Conservation (phyloP, 2,113 vertebrate genomes). For the Podiceps cristatus region DNA sequence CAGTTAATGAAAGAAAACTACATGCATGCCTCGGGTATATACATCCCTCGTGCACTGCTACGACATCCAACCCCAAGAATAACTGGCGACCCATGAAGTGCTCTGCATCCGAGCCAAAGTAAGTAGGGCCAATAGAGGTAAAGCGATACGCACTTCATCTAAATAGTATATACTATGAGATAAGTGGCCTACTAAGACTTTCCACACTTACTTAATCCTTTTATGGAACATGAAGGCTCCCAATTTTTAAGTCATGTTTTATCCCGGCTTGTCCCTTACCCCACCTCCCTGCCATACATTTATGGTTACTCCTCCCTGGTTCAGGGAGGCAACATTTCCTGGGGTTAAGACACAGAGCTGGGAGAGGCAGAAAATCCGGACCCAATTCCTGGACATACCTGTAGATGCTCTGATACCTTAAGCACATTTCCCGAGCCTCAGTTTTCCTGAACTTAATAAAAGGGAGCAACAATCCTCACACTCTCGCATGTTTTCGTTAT, state of each 20-base stretch:
- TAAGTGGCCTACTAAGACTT: not conserved
- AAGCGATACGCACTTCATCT: accelerated
- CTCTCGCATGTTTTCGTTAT: accelerated
- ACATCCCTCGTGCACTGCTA: not conserved
- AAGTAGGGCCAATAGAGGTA: accelerated
- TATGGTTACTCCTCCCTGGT: accelerated
- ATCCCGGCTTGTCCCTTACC: not conserved
- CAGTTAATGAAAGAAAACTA: not conserved
- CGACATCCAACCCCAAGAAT: not conserved
- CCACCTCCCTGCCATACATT: not conserved
- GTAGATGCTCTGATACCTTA: not conserved
- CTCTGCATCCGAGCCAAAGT: not conserved
- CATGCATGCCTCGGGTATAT: accelerated
- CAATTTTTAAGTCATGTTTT: accelerated
- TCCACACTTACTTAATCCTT: not conserved
- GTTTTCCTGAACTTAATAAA: not conserved
- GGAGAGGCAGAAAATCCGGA: not conserved
- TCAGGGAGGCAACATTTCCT: not conserved
- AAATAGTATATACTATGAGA: not conserved
- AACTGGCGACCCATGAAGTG: accelerated
- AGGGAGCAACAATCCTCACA: not conserved
- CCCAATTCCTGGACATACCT: not conserved
- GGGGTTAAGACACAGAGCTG: not conserved
- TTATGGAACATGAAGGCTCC: accelerated
- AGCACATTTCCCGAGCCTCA: not conserved